Conservation (phyloP, 1,140 invertebrate species). For the Ips typographus region DNA sequence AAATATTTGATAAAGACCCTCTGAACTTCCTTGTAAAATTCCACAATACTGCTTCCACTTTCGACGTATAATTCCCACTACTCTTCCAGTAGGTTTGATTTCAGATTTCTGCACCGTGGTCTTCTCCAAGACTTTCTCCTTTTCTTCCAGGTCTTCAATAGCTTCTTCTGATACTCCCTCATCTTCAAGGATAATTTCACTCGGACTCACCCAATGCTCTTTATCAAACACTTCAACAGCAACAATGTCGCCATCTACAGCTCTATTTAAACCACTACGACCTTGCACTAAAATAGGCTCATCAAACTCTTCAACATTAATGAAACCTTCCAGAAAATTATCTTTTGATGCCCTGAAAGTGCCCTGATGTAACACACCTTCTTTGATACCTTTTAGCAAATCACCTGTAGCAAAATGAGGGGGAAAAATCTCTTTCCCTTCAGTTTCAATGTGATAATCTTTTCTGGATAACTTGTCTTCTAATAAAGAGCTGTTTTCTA, state of each 20-base stretch:
- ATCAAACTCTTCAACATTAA: conserved; percentile 76
- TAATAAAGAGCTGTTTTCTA: conserved; percentile 60
- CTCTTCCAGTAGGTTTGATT: conserved; percentile 76
- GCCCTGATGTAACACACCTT: conserved; percentile 79
- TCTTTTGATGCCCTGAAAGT: conserved; percentile 81
- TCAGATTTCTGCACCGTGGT: conserved; percentile 52
- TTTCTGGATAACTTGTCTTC: conserved; percentile 78
- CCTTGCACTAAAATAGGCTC: conserved; percentile 89
- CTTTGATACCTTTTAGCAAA: conserved; percentile 78
- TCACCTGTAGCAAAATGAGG: conserved; percentile 79
- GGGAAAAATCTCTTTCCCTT: conserved; percentile 73
- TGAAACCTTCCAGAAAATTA: conserved; percentile 94
- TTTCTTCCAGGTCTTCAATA: conserved; percentile 66
- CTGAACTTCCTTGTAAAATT: conserved; percentile 78
- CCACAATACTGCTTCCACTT: conserved; percentile 98
- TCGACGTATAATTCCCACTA: conserved; percentile 93
- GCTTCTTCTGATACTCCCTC: conserved; percentile 63
- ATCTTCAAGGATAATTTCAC: conserved; percentile 84
- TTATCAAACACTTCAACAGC: conserved; percentile 90
- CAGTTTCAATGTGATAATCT: conserved; percentile 63
- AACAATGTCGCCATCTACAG: conserved; percentile 95
- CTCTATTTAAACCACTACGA: conserved; percentile 82
- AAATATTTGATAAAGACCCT: conserved; percentile 78
- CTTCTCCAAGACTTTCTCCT: conserved; percentile 50
- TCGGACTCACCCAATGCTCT: conserved; percentile 84